Evolutionary conservation across 2,797 vertebrate species (phyloP), one percentile per base, ranked within the genome.

Genomic region (Poecilia wingei): DNA sequence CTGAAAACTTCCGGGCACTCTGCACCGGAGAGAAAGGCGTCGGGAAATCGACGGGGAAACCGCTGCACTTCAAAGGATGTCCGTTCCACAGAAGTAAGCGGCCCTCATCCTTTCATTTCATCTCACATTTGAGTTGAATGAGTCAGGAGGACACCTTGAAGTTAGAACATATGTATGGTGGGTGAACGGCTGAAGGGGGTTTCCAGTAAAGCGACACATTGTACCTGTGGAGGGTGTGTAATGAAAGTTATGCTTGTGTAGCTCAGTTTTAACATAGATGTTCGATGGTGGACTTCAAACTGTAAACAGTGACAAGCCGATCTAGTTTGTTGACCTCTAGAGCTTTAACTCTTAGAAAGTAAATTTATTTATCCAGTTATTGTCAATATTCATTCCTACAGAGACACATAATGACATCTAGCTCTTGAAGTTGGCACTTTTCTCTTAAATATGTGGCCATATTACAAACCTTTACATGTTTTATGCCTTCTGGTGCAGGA

Each of bases 51-150:
- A 99, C 98, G 3, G 97, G 96, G 76, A 99, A 99, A 78, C 96
- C 97, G 9, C 96, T 99, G 78, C 97, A 99, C 93, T 99, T 97
- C 89, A 99, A 97, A 95, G 98, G 97, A 94, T 99, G 98, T 79
- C 98, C 97, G 9, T 99, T 99, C 83, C 98, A 99, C 91, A 96
- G 98, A 94, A 97, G 98, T 99, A 96, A 82, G 95, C 92, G 53
- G 0, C 22, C 39, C n/a, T 51, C 13, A 72, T 66, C 28, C 47
- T 41, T 66, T 14, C 75, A 72, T 36, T 18, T 66, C 14, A 25
- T 61, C 16, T 49, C 49, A 61, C 8, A 22, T 72, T 78, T 76
- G 0, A 72, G 20, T 76, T 70, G 51, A 45, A 28, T 22, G 43
- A 46, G 28, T 33, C 20, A 49, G 49, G 28, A 49, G 43, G 59